A percentile compares a stretch with the other conserved stretches of the same genome.
These are phyloP conservation scores for Athalia cordata DNA, from an alignment of 2,888 invertebrate species.

Conservation along the genomic window DNA sequence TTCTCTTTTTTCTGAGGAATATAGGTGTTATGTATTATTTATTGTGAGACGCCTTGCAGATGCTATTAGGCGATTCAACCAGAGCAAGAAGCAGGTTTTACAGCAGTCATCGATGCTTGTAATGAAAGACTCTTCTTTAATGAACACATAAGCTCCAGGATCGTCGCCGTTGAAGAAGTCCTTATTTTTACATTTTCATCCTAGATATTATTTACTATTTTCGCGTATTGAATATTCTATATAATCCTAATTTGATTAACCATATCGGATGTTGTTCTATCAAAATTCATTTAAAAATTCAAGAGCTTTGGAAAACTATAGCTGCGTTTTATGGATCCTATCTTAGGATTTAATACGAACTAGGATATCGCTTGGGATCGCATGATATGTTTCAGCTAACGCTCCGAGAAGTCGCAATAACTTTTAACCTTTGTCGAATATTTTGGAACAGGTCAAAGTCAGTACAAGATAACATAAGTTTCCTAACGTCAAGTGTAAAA, in stretches of 20 bases:
- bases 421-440: background rate
- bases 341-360: background rate
- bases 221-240: constrained; percentile 2
- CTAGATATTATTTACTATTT: constrained; percentile 20
- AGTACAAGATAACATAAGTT: constrained; percentile 71
- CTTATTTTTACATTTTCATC: background rate
- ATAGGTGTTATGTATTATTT: constrained; percentile 32
- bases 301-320: background rate
- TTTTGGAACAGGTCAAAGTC: constrained; percentile 67
- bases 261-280: background rate
- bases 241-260: background rate
- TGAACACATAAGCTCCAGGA: background rate
- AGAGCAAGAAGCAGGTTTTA: constrained; percentile 10
- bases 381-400: background rate
- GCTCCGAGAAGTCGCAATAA: background rate
- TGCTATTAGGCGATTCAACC: constrained; percentile 16
- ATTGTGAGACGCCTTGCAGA: constrained; percentile 31
- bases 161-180: background rate
- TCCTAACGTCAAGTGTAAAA: constrained; percentile 73
- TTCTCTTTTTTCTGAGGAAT: background rate
- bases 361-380: background rate
- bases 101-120: constrained; percentile 6
- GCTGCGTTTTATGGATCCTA: background rate
- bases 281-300: background rate
- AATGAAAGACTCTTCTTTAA: constrained; percentile 7